Evolutionary conservation across 2,113 vertebrate species (phyloP).

Genomic region (Sprattus sprattus): DNA sequence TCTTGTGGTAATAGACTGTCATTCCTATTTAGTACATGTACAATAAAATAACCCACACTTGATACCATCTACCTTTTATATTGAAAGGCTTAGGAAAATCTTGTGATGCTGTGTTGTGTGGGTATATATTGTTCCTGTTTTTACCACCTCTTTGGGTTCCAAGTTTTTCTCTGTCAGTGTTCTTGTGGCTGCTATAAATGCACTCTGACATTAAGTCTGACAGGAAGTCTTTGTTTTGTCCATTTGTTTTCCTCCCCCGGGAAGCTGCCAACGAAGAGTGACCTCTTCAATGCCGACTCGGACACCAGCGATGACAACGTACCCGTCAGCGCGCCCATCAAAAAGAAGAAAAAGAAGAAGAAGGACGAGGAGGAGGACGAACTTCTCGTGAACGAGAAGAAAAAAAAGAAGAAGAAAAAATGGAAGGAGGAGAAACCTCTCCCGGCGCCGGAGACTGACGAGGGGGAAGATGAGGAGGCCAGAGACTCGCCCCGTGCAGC

Average conservation of each 20-base stretch:
- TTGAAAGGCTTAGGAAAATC: too few species aligned
- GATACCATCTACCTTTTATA: too few species aligned
- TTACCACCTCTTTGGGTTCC: background rate
- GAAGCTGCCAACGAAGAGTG: conserved; percentile 80
- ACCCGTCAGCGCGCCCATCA: conserved; percentile 69
- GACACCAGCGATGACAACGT: conserved; percentile 81
- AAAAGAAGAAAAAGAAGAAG: conserved; percentile 83
- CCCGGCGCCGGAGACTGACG: conserved; percentile 81
- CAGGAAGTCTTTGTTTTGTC: background rate
- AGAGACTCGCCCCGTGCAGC: background rate
- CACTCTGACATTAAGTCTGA: background rate
- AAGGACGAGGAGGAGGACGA: conserved; percentile 70
- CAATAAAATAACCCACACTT: too few species aligned
- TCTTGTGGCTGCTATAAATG: background rate
- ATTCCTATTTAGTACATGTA: too few species aligned
- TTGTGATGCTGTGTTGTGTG: background rate
- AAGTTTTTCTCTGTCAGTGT: background rate
- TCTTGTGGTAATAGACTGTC: background rate
- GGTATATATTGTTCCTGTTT: background rate
- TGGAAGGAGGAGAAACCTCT: conserved; percentile 81
- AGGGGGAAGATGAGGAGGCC: conserved; percentile 50
- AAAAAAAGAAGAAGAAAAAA: conserved; percentile 68
- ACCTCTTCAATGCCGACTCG: conserved; percentile 88
- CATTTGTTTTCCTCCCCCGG: conserved; percentile 54
- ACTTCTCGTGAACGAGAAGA: conserved; percentile 68